A percentile compares a stretch with the other conserved stretches of the same genome.
Evolutionary conservation across 2,113 vertebrate species (phyloP).

Genomic region (Lagopus leucura): DNA sequence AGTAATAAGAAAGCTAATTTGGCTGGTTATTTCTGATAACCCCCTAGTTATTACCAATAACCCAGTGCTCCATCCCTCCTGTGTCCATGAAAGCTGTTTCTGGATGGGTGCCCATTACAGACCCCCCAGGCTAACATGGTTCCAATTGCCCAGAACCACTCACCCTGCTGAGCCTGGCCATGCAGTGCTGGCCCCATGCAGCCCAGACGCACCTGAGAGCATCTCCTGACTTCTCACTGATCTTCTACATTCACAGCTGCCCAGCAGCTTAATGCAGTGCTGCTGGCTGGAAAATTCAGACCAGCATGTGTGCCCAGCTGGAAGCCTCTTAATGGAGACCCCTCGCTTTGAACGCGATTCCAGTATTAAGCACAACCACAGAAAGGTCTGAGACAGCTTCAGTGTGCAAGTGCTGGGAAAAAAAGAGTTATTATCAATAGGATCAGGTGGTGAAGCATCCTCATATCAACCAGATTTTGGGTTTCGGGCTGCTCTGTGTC

Average conservation of each 20-base stretch:
- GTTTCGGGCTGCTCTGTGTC: background rate
- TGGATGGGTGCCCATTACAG: background rate
- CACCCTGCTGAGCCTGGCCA: background rate
- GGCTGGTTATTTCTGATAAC: background rate
- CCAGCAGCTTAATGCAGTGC: background rate
- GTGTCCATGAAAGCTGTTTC: rapidly evolving
- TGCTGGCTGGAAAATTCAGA: background rate
- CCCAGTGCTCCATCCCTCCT: background rate
- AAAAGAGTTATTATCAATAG: background rate
- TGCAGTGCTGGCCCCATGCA: background rate
- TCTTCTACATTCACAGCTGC: background rate
- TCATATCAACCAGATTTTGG: background rate
- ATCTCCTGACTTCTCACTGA: background rate
- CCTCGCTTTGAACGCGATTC: background rate
- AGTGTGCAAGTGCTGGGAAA: background rate
- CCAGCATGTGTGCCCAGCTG: background rate
- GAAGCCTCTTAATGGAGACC: background rate
- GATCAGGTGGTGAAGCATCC: background rate
- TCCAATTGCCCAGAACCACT: background rate
- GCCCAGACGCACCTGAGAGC: background rate
- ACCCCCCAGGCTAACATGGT: background rate
- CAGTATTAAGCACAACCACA: background rate
- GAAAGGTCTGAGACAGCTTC: background rate
- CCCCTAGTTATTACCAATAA: background rate
- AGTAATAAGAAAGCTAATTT: background rate